A percentile compares a stretch with the other conserved stretches of the same genome.
Conservation (phyloP, 2,113 vertebrate species). For the Scomber scombrus region DNA sequence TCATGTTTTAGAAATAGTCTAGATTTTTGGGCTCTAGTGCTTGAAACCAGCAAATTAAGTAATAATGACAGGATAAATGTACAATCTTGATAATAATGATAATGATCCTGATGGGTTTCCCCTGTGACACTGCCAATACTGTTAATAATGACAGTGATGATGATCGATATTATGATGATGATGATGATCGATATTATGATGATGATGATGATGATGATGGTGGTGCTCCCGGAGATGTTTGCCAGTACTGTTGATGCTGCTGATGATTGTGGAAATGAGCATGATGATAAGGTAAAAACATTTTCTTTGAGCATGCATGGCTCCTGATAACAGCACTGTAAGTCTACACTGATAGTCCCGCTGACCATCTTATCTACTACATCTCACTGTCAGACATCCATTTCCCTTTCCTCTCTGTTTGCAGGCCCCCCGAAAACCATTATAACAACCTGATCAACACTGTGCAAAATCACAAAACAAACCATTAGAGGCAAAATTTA, state of each 20-base stretch:
- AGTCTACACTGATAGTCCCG: constrained; percentile 49
- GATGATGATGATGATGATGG: constrained; percentile 46
- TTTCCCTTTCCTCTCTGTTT: constrained; percentile 61
- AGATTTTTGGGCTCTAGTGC: background rate
- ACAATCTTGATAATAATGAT: constrained; percentile 51
- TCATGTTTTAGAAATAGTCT: background rate
- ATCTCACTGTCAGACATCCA: constrained; percentile 63
- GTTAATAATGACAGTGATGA: constrained; percentile 62
- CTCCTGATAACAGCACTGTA: constrained; percentile 63
- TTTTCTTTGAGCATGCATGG: constrained; percentile 64
- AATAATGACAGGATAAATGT: constrained; percentile 33
- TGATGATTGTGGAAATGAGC: constrained; percentile 76
- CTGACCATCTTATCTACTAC: constrained; percentile 60
- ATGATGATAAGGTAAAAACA: constrained; percentile 70
- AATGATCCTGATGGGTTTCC: constrained; percentile 63
- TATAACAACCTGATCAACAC: constrained; percentile 40
- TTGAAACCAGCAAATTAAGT: constrained; percentile 12
- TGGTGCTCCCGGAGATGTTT: constrained; percentile 49
- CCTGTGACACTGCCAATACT: constrained; percentile 68
- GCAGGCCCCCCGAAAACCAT: constrained; percentile 61
- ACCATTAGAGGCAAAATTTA: constrained; percentile 6
- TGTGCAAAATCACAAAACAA: constrained; percentile 1
- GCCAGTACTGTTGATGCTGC: constrained; percentile 55
- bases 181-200: constrained; percentile 63
- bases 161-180: no score